A percentile compares a stretch with the other conserved stretches of the same genome.
Evolutionary conservation across 2,888 invertebrate genomes (phyloP).

Genomic region (Cryptocephalus moraei): DNA sequence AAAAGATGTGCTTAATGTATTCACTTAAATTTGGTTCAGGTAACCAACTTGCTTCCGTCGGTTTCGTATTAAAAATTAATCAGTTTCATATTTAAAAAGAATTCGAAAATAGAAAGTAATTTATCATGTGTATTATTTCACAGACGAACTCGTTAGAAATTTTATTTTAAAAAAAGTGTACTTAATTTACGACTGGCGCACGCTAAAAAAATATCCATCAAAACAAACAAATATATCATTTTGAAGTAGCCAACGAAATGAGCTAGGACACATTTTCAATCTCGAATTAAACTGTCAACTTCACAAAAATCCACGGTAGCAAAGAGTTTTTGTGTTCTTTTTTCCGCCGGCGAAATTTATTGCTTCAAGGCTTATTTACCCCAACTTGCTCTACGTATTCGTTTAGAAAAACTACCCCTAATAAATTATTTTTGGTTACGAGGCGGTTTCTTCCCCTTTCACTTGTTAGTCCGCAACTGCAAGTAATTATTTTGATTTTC

Average conservation of each 20-base stretch:
- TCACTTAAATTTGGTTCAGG: no score
- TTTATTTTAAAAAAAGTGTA: no score
- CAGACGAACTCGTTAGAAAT: no score
- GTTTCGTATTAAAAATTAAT: no score
- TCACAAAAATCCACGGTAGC: not conserved
- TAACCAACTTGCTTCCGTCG: no score
- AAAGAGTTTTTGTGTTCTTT: not conserved
- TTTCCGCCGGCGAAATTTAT: not conserved
- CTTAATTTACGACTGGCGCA: no score
- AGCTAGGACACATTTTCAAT: not conserved
- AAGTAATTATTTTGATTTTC: not conserved
- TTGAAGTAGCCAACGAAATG: not conserved
- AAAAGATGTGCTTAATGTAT: no score
- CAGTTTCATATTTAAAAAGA: no score
- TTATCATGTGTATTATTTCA: no score
- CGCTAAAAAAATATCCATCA: no score
- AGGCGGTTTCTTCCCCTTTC: not conserved
- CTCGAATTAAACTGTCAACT: not conserved
- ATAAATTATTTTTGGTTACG: not conserved
- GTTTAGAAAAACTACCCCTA: not conserved
- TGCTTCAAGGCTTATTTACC: not conserved
- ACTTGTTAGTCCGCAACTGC: not conserved
- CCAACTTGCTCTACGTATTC: not conserved
- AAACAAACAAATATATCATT: not conserved
- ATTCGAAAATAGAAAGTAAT: no score